These are phyloP conservation scores for Rattus rattus DNA, from an alignment of 2,113 vertebrate species.

Conservation along the genomic window DNA sequence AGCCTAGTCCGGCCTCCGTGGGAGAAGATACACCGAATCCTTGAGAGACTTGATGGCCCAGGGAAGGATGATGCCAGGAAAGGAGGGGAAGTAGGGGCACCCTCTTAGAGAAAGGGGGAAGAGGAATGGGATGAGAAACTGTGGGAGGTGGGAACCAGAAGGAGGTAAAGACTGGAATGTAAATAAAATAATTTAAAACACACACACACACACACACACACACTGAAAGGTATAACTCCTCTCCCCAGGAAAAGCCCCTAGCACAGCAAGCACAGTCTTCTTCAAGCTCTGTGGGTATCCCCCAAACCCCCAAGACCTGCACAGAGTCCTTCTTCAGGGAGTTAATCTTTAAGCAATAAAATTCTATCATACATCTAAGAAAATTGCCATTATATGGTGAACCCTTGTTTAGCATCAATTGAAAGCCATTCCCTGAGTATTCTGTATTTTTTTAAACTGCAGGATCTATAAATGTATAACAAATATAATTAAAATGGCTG, in stretches of 20 bases:
- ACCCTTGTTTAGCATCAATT: background rate
- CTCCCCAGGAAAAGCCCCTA: background rate
- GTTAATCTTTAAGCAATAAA: background rate
- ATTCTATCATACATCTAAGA: background rate
- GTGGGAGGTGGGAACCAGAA: too few relatives aligned
- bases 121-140: too few relatives aligned
- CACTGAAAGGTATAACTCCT: background rate
- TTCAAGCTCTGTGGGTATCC: fast-evolving
- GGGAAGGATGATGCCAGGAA: too few relatives aligned
- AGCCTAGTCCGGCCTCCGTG: too few relatives aligned
- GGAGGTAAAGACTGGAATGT: too few relatives aligned
- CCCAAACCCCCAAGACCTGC: background rate
- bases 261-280: background rate
- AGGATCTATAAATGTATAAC: background rate
- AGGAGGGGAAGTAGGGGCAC: too few relatives aligned
- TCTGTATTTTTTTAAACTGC: background rate
- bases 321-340: background rate
- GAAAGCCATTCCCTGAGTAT: background rate
- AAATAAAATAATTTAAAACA: too few relatives aligned
- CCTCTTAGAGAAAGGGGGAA: too few relatives aligned
- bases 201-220: too few relatives aligned
- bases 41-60: too few relatives aligned
- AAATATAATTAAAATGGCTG: background rate
- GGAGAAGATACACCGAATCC: too few relatives aligned
- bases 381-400: background rate